A percentile compares a stretch with the other conserved stretches of the same genome.
These are phyloP conservation scores for Chionodraco myersi DNA, from an alignment of 2,113 vertebrate genomes.

Conservation along the genomic window DNA sequence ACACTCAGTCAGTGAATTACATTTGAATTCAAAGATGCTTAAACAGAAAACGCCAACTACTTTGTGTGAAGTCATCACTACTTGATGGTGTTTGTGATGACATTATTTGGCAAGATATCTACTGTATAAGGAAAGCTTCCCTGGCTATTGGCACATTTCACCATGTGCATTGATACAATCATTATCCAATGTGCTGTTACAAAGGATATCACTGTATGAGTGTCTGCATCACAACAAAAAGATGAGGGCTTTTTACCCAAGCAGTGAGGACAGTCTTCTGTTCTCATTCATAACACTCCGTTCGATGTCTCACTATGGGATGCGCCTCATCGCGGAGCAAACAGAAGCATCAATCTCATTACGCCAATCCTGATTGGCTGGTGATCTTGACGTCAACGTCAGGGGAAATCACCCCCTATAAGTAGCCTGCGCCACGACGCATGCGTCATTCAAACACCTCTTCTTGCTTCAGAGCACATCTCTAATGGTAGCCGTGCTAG, in stretches of 20 bases:
- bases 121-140: background rate
- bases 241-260: slow-evolving; percentile 1
- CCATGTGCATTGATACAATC: background rate
- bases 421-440: no score
- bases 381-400: no score
- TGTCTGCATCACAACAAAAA: background rate
- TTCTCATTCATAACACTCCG: no score
- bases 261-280: background rate
- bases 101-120: background rate
- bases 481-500: no score
- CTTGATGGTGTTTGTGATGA: background rate
- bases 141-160: background rate
- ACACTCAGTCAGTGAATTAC: background rate
- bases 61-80: background rate
- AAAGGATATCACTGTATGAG: background rate
- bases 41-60: background rate
- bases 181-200: background rate
- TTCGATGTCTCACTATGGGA: no score
- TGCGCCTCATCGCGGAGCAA: no score
- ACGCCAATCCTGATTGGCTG: no score
- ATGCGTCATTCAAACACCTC: no score
- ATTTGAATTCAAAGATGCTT: background rate
- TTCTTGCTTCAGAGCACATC: no score
- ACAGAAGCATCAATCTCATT: no score
- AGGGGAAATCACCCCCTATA: no score